Evolutionary conservation across 2,888 invertebrate species (phyloP).

Genomic region (Drosophila niveifrons): DNA sequence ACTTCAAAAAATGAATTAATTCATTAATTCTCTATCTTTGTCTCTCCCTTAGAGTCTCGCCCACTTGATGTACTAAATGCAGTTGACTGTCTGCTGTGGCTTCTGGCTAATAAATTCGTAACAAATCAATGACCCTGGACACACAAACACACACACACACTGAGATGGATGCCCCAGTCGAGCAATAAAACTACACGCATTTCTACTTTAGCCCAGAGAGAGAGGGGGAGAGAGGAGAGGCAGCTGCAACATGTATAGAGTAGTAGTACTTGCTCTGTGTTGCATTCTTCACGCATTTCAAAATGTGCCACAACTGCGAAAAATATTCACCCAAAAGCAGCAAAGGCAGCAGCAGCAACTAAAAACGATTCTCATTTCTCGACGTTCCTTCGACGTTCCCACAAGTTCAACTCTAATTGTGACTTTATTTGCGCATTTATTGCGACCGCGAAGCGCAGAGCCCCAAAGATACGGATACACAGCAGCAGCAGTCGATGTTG

Average conservation of each 20-base stretch:
- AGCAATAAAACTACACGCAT: slow-evolving; percentile 70
- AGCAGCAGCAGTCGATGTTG: slow-evolving; percentile 13
- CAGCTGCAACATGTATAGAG: slow-evolving; percentile 45
- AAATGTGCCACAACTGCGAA: slow-evolving; percentile 54
- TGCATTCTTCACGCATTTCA: slow-evolving; percentile 79
- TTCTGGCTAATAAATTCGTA: slow-evolving; percentile 76
- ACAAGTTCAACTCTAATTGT: slow-evolving; percentile 83
- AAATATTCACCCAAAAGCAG: slow-evolving; percentile 24
- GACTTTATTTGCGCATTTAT: slow-evolving; percentile 83
- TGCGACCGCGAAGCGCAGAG: slow-evolving; percentile 56
- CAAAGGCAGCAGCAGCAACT: slow-evolving; percentile 15
- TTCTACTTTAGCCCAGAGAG: slow-evolving; percentile 61
- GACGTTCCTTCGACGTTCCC: slow-evolving; percentile 64
- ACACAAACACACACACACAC: not conserved
- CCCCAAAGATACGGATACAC: slow-evolving; percentile 47
- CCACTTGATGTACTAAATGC: too few species aligned
- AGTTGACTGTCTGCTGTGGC: slow-evolving; percentile 19
- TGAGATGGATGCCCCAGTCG: slow-evolving; percentile 19
- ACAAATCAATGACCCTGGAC: slow-evolving; percentile 73
- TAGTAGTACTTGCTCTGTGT: slow-evolving; percentile 55
- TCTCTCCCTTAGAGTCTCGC: too few species aligned
- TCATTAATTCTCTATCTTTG: not conserved
- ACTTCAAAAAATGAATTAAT: slow-evolving; percentile 10
- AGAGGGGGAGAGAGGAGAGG: too few species aligned
- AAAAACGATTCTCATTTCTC: slow-evolving; percentile 40